Base-by-base conservation (phyloP, 2,888 invertebrate genomes). In the Acleris laterana region DNA sequence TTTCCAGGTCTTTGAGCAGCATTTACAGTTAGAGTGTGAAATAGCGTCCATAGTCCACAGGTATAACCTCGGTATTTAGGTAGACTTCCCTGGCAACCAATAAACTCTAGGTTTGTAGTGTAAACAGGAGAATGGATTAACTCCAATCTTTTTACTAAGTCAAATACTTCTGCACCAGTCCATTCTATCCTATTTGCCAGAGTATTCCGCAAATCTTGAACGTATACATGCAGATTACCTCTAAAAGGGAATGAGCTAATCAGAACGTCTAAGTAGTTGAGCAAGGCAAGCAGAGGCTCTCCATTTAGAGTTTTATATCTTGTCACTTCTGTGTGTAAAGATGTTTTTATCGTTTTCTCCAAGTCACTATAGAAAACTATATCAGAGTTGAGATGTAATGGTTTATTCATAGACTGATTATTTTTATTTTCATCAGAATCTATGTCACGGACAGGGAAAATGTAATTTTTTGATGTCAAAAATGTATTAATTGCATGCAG, bases 31-130 rank as follows among this genome's bases (percentile, higher is more conserved):
- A 99, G 87, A 46, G 96, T 96, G 81, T 99, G 99, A 82, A 99
- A 99, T 74, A 98, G 88, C 16, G 96, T 96, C 99, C 99, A 99
- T 42, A 99, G 91, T 0, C 98, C 96, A 88, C 99, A 99, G 0
- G 98, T 97, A 84, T 97, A 99, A 13, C 99, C 98, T 58, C 99
- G 94, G 76, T 94, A 95, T 68, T 94, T 93, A 0, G 95, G 87
- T 63, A 94, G 93, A 74, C 98, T 98, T 11, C 98, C 98, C 74
- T 93, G 94, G 81, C 99, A 99, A 2, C 96, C 96, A 44, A 96
- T 87, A 95, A 96, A 99, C 67, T 93, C 89, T 59, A 91, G 76
- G 13, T 92, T 86, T 7, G 94, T 87, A 71, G 75, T 74, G 74
- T 94, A 95, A 7, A 96, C 93, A 17, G 95, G 94, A n/a, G 89